These are phyloP conservation scores for Drosophila bifasciata DNA, from an alignment of 1,140 invertebrate genomes.

Conservation along the genomic window DNA sequence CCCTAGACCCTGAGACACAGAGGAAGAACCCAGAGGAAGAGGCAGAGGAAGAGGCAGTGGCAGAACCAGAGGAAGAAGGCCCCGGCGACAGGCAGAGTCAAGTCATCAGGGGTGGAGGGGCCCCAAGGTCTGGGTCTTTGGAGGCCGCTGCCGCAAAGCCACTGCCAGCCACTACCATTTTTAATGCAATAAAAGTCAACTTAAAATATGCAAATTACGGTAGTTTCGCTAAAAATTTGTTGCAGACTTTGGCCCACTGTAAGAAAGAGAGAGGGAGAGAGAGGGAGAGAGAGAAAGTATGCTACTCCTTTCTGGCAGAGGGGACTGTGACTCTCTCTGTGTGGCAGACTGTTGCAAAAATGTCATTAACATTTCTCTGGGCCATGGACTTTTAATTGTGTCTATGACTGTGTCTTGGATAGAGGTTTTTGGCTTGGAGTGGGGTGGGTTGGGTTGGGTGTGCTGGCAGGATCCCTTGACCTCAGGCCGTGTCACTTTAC, in stretches of 20 bases:
- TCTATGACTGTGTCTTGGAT: constrained; percentile 47
- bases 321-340: constrained; percentile 26
- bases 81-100: background rate
- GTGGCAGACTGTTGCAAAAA: constrained; percentile 51
- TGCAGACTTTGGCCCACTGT: constrained; percentile 63
- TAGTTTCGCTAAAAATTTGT: constrained; percentile 76
- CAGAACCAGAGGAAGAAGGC: background rate
- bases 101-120: constrained; percentile 12
- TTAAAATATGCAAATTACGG: constrained; percentile 82
- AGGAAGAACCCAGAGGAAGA: background rate
- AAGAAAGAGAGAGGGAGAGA: background rate
- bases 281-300: background rate
- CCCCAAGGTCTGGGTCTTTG: constrained; percentile 46
- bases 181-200: constrained; percentile 82
- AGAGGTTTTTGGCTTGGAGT: background rate
- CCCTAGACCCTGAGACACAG: constrained; percentile 12
- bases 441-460: constrained; percentile 5
- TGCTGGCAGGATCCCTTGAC: constrained; percentile 39
- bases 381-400: constrained; percentile 82
- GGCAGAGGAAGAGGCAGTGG: constrained; percentile 8
- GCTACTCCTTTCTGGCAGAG: constrained; percentile 28
- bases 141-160: constrained; percentile 56
- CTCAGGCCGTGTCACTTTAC: constrained; percentile 38
- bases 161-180: constrained; percentile 74
- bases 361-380: constrained; percentile 81